Evolutionary conservation across 1,140 invertebrate genomes (phyloP), one percentile per base, ranked within the genome.

Genomic region (Pseudomyrmex flavicornis): DNA sequence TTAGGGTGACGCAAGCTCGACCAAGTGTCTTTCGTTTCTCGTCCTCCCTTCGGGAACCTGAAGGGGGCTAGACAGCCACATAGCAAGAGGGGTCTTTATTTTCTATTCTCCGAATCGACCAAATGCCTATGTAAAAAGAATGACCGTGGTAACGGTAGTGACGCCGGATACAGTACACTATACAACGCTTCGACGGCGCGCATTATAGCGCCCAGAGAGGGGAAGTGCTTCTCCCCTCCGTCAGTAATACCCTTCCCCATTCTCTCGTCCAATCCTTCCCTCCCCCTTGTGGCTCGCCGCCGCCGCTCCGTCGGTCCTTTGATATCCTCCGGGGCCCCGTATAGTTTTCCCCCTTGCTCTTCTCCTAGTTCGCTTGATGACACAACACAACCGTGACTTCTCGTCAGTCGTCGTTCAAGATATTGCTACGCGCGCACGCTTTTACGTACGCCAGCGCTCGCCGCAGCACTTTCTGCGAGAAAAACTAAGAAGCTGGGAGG

Each of bases 351-450:
- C 79, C 73, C 84, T 85, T 66, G 79, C 85, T 85, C 73, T 75
- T 69, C 76, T 85, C 82, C 54, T 35, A 35, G 35, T 35, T 35
- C 35, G 35, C 46, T 58, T 12, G n/a, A 76, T 5, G 83, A 83
- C 44, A 86, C 84, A 89, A 91, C 90, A 91, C 88, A 84, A 88
- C 82, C 77, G 88, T 83, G 84, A 88, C 79, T 85, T 82, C 86
- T 90, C 90, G 87, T 89, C 89, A 90, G 90, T 90, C 80, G 91
- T 83, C 87, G 90, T 85, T 87, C 74, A 89, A 89, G 86, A 85
- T 88, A 90, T 84, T 82, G 87, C 77, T 89, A 85, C 75, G 79
- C 76, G 72, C 70, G 83, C 75, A 73, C 76, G 82, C 80, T 61
- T 69, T 52, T 74, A 88, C 52, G 2, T 65, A 17, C 50, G 22